Evolutionary conservation across 2,888 invertebrate species (phyloP).

Genomic region (Ormyrus rosae): DNA sequence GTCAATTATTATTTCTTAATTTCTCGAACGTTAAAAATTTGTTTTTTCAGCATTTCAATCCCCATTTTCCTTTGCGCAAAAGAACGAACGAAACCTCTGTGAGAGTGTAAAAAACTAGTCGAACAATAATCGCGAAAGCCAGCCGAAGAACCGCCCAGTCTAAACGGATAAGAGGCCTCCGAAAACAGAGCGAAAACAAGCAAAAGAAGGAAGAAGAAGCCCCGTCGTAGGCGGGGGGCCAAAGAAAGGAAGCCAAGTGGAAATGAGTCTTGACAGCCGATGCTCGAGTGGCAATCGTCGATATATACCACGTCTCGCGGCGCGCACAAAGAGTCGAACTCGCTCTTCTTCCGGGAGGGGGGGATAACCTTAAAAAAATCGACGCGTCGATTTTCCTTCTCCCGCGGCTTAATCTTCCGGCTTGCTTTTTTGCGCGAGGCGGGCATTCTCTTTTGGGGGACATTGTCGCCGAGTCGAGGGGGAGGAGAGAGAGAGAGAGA

Average conservation of each 20-base stretch:
- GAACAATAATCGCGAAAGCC: too few species aligned
- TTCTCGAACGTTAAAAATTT: too few species aligned
- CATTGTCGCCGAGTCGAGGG: neutral
- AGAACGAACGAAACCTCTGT: too few species aligned
- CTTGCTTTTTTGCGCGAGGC: neutral
- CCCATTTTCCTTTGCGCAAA: too few species aligned
- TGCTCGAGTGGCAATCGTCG: conserved; percentile 35
- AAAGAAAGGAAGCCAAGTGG: conserved; percentile 56
- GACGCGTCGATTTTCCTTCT: neutral
- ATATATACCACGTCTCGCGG: neutral
- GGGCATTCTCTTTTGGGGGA: neutral
- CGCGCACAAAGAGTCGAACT: neutral
- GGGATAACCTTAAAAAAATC: neutral
- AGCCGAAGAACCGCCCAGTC: too few species aligned
- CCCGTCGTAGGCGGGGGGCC: neutral
- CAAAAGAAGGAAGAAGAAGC: too few species aligned
- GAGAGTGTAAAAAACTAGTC: too few species aligned
- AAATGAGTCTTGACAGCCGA: conserved; percentile 55
- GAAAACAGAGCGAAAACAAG: neutral
- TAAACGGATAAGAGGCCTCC: neutral
- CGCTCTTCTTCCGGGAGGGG: neutral
- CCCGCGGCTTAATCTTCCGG: neutral
- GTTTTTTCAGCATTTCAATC: too few species aligned
- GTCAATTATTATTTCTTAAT: too few species aligned
- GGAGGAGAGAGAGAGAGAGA: neutral